phyloP scores from a whole-genome alignment of 2,888 invertebrate species.

The Dione juno region DNA sequence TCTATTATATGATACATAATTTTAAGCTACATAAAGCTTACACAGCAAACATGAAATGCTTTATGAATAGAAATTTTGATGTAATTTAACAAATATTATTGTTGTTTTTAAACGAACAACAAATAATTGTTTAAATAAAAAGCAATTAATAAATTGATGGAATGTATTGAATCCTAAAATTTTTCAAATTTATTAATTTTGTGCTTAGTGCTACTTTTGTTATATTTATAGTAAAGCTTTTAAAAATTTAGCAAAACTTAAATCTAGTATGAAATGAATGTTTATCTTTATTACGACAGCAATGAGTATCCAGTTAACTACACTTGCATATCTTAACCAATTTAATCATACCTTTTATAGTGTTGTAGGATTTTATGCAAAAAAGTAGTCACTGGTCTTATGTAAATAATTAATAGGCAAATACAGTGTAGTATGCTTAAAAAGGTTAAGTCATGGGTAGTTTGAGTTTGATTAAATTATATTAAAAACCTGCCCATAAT shows the following conservation, averaged over 20 bases:
- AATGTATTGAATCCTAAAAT: not conserved
- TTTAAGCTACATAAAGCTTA: no score
- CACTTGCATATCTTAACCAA: constrained; percentile 45
- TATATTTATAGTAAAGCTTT: not conserved
- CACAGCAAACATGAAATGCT: no score
- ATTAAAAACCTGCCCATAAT: not conserved
- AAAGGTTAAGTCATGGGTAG: no score
- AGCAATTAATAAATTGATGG: not conserved
- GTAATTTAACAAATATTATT: no score
- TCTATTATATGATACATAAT: no score
- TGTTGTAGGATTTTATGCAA: constrained; percentile 45
- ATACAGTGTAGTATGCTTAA: constrained; percentile 23
- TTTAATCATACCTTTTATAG: constrained; percentile 44
- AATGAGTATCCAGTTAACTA: constrained; percentile 41
- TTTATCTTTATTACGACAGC: constrained; percentile 43
- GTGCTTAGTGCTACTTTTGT: not conserved
- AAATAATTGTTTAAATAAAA: not conserved
- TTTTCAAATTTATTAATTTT: no score
- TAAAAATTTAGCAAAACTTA: not conserved
- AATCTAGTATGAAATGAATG: constrained; percentile 35
- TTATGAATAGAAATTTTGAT: no score
- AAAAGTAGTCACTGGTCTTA: constrained; percentile 45
- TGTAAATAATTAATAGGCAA: constrained; percentile 47
- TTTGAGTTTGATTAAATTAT: not conserved
- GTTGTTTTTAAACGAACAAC: no score